Evolutionary conservation across 2,113 vertebrate species (phyloP), one percentile per base, ranked within the genome.

Genomic region (Acinonyx jubatus): DNA sequence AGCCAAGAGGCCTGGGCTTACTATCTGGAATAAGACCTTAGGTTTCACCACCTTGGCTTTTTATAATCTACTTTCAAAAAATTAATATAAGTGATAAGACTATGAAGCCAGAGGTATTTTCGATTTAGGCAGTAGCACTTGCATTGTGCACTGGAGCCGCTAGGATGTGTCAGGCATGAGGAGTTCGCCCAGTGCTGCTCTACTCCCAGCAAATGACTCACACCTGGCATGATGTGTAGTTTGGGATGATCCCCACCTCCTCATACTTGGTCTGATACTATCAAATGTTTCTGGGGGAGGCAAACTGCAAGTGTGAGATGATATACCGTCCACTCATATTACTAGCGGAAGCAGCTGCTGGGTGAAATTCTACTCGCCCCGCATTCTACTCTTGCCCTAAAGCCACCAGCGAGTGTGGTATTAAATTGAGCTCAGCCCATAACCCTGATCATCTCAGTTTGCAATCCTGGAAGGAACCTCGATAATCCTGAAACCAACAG

Each of bases 101-200:
- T 80, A 96, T 33, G 63, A 71, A 94, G 94, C 96, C 73, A 82
- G 23, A 13, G 52, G 31, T 27, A 66, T 78, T 95, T 93, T 73
- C 96, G 93, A 93, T 48, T 93, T 4, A 82, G 96, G 97, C 65
- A 98, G 96, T 97, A 98, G 97, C 97, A 93, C 98, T 97, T 98
- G 98, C 98, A 98, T 76, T 97, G 98, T 97, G 98, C 98, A 99
- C 99, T 99, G 98, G 99, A 99, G 99, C 99, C 99, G 98, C 99
- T 98, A 98, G 98, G 98, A 99, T 98, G 98, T 98, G 98, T 95
- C 94, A 89, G 80, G 97, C 96, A 93, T 36, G 55, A 98, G 97
- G 94, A 93, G 97, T 96, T 76, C 91, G 91, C 96, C 94, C 84
- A 23, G 82, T 4, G 85, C 93, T 93, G 84, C 89, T 96, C 97